Base-by-base conservation (phyloP, 2,888 invertebrate genomes). In the Agrotis clavis region DNA sequence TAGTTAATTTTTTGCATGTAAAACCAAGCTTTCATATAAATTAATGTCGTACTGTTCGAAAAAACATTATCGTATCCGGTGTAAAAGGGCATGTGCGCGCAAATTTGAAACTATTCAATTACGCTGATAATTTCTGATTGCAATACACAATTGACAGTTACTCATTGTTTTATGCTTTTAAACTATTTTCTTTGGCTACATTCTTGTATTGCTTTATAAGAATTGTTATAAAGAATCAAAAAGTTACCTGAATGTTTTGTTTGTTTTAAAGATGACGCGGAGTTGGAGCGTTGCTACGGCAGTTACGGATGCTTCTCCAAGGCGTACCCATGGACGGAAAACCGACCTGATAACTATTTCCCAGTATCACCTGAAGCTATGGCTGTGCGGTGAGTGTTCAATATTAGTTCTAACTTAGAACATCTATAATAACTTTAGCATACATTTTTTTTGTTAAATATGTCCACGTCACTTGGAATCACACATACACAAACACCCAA, bases 291-390 rank as follows among this genome's bases (percentile, higher is more conserved):
- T 86, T 98, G 98, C 91, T 98, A 98, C 91, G 98, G 97, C 0
- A 97, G 97, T 0, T 98, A 98, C 85, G 98, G 98, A 5, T 98
- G 98, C 90, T 98, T 98, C 91, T 97, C 98, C 64, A 97, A 98
- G 74, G 97, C 97, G 18, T 96, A 97, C 47, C 98, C 98, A 0
- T 98, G 98, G 98, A 97, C 98, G 1, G 97, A 97, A 81, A 97
- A 97, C 70, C 96, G 98, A 41, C 98, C 98, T 30, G 98, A 98
- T 68, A 98, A 98, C 82, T 97, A 98, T 59, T 98, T 98, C 91
- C 99, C 99, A 0, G 97, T 97, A 79, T 96, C 97, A 56, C 97
- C 98, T 0, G 97, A 97, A 72, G 96, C 94, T 74, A 96, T 97
- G 88, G 96, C 96, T 78, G 96, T 97, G 21, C 94, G 95, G 93